A percentile compares a stretch with the other conserved stretches of the same genome.
Evolutionary conservation across 2,797 vertebrate species (phyloP).

Genomic region (Enteromius radiatus): DNA sequence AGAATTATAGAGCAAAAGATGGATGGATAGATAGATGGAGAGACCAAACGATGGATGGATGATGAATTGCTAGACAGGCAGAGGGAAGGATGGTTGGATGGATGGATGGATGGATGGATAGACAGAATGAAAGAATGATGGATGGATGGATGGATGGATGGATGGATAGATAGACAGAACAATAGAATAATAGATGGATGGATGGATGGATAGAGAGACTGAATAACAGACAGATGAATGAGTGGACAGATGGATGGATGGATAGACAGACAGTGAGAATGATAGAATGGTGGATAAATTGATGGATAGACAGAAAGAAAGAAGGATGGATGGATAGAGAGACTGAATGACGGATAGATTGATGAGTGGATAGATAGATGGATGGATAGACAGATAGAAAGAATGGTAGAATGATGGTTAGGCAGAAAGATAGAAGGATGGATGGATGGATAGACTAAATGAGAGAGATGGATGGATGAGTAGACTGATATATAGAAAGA

Average conservation of each 20-base stretch:
- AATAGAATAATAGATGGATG: not conserved
- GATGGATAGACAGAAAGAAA: not conserved
- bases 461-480: too few species aligned
- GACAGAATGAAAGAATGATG: too few species aligned
- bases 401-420: too few species aligned
- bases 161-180: not conserved
- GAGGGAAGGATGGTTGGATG: not conserved
- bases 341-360: not conserved
- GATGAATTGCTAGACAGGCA: too few species aligned
- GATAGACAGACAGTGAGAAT: not conserved
- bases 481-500: too few species aligned
- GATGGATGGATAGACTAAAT: too few species aligned
- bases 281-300: not conserved
- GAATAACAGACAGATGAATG: not conserved
- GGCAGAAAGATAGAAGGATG: too few species aligned
- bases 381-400: too few species aligned
- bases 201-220: not conserved
- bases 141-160: not conserved
- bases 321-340: not conserved
- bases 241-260: not conserved
- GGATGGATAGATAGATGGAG: not conserved
- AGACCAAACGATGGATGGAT: too few species aligned
- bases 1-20: not conserved
- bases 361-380: not conserved
- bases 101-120: not conserved